Evolutionary conservation across 2,113 vertebrate species (phyloP).

Genomic region (Dipodomys spectabilis): DNA sequence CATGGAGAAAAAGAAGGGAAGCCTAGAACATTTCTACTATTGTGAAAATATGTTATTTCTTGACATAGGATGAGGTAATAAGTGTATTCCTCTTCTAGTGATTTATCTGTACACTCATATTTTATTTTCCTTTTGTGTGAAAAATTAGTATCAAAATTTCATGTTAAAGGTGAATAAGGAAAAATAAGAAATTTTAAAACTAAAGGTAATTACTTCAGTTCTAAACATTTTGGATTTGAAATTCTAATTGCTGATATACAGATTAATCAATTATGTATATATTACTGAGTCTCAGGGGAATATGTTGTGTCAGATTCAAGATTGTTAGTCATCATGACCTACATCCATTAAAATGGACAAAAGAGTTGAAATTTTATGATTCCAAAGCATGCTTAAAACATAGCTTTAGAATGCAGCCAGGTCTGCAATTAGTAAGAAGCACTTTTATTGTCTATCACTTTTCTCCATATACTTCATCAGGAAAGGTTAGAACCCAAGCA

Average conservation of each 20-base stretch:
- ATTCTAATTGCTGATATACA: background rate
- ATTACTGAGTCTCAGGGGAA: background rate
- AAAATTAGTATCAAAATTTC: background rate
- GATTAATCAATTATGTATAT: background rate
- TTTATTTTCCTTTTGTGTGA: background rate
- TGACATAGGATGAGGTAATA: background rate
- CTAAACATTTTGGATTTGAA: background rate
- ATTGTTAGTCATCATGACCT: background rate
- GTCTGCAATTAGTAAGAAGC: background rate
- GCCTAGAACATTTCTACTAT: background rate
- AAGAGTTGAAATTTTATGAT: constrained; percentile 9
- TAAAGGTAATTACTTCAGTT: background rate
- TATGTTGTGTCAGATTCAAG: background rate
- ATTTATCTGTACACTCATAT: background rate
- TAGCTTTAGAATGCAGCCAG: background rate
- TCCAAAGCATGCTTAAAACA: background rate
- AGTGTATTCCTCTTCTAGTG: background rate
- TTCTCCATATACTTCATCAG: background rate
- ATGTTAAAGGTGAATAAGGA: background rate
- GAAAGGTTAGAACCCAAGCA: background rate
- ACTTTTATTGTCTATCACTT: background rate
- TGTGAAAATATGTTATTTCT: background rate
- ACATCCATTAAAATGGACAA: background rate
- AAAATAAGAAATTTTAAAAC: background rate
- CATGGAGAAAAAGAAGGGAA: background rate